A percentile compares a stretch with the other conserved stretches of the same genome.
Conservation (phyloP, 2,888 invertebrate species). For the Leucophenga maculata region DNA sequence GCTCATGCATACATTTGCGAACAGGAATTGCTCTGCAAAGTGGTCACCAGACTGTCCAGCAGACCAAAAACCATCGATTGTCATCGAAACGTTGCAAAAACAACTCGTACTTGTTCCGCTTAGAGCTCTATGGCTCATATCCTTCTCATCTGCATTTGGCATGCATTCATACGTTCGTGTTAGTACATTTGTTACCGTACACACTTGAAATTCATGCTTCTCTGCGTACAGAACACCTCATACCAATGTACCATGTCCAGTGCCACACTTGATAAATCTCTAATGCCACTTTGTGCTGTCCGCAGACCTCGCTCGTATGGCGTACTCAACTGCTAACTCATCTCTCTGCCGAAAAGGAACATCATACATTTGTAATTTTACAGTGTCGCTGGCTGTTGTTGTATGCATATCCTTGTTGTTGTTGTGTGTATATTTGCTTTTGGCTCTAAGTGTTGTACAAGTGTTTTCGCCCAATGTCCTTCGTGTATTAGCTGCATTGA, state of each 20-base stretch:
- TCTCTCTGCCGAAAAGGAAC: too few species aligned
- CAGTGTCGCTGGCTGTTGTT: not conserved
- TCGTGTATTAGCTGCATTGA: conserved; percentile 26
- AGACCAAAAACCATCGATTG: conserved; percentile 72
- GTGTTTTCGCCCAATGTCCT: conserved; percentile 13
- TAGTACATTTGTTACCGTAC: conserved; percentile 41
- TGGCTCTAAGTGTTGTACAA: conserved; percentile 24
- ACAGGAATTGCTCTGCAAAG: conserved; percentile 17
- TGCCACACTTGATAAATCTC: conserved; percentile 69
- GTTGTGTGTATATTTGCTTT: conserved; percentile 1
- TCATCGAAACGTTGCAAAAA: conserved; percentile 60
- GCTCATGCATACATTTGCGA: conserved; percentile 55
- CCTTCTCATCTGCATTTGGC: conserved; percentile 52
- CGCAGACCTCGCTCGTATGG: conserved; percentile 13
- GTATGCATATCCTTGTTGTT: conserved; percentile 18
- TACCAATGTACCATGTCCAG: not conserved
- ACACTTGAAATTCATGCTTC: conserved; percentile 1
- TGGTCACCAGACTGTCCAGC: conserved; percentile 58
- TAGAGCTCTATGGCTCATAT: not conserved
- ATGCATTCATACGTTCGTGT: conserved; percentile 49
- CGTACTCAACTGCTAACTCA: not conserved
- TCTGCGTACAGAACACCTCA: not conserved
- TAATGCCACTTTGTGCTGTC: conserved; percentile 67
- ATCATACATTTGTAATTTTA: conserved; percentile 12
- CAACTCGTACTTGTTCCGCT: conserved; percentile 37